Evolutionary conservation across 2,797 vertebrate species (phyloP).

Genomic region (Acestrorhynchus altus): DNA sequence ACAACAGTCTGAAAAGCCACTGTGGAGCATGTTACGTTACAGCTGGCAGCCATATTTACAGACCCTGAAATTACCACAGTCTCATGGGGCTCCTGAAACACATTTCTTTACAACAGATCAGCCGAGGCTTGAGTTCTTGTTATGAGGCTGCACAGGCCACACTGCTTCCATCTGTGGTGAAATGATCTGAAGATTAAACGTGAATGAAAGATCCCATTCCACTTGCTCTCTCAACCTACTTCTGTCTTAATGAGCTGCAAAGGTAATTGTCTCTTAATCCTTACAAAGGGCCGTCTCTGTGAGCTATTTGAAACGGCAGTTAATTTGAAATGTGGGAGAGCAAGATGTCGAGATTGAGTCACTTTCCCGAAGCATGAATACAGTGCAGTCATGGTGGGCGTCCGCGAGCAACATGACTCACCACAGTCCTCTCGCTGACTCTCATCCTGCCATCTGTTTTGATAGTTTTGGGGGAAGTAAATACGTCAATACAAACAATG

Average conservation of each 20-base stretch:
- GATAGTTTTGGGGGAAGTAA: constrained; percentile 45
- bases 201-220: constrained; percentile 35
- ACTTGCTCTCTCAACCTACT: constrained; percentile 6
- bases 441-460: constrained; percentile 56
- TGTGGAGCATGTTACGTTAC: constrained; percentile 49
- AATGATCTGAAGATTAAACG: constrained; percentile 29
- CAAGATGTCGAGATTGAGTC: constrained; percentile 48
- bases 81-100: constrained; percentile 52
- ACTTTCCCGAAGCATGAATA: constrained; percentile 46
- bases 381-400: constrained; percentile 42
- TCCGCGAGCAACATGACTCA: constrained; percentile 49
- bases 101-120: constrained; percentile 52
- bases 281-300: constrained; percentile 33
- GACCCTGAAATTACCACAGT: constrained; percentile 25
- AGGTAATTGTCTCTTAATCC: constrained; percentile 47
- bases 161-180: constrained; percentile 27
- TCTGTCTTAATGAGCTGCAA: constrained; percentile 30
- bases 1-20: constrained; percentile 44
- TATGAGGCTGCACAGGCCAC: constrained; percentile 10
- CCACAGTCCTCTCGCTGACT: constrained; percentile 39
- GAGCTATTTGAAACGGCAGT: constrained; percentile 43
- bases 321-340: constrained; percentile 52
- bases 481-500: constrained; percentile 48
- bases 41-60: constrained; percentile 28
- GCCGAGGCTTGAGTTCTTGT: constrained; percentile 48